phyloP scores from a whole-genome alignment of 2,113 vertebrate genomes.

The Nibea albiflora region DNA sequence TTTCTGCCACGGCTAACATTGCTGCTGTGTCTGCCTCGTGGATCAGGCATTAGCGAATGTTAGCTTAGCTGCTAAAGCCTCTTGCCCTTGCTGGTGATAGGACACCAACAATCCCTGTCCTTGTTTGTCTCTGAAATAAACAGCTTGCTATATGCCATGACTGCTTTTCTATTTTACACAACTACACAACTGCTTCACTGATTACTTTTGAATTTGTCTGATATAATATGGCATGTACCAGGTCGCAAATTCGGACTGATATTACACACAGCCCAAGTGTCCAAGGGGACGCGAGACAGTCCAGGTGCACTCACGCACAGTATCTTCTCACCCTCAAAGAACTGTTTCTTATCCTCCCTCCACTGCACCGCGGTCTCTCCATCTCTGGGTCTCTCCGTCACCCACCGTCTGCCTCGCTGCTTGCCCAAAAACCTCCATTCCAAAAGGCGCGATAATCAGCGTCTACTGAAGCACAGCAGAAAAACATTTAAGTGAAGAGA shows the following conservation, averaged over 20 bases:
- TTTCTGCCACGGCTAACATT: too few relatives aligned
- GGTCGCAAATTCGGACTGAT: background rate
- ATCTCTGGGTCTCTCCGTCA: conserved; percentile 23
- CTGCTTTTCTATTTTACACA: too few relatives aligned
- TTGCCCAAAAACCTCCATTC: conserved; percentile 63
- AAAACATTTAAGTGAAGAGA: conserved; percentile 97
- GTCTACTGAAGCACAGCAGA: conserved; percentile 95
- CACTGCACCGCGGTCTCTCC: conserved; percentile 14
- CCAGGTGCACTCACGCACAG: background rate
- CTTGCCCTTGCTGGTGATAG: too few relatives aligned
- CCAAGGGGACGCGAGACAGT: background rate
- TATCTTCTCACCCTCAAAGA: conserved; percentile 38
- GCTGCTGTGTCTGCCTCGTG: too few relatives aligned
- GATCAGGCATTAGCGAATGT: too few relatives aligned
- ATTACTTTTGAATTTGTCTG: too few relatives aligned
- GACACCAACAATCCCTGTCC: too few relatives aligned
- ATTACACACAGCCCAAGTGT: background rate
- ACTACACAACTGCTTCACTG: too few relatives aligned
- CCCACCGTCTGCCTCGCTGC: conserved; percentile 37
- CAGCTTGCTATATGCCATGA: too few relatives aligned
- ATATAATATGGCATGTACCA: too few relatives aligned
- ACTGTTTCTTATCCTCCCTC: conserved; percentile 33
- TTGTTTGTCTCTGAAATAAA: too few relatives aligned
- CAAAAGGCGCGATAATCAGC: conserved; percentile 94
- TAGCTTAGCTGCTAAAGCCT: too few relatives aligned